phyloP scores from a whole-genome alignment of 2,888 invertebrate genomes.

The Pseudococcus viburni region DNA sequence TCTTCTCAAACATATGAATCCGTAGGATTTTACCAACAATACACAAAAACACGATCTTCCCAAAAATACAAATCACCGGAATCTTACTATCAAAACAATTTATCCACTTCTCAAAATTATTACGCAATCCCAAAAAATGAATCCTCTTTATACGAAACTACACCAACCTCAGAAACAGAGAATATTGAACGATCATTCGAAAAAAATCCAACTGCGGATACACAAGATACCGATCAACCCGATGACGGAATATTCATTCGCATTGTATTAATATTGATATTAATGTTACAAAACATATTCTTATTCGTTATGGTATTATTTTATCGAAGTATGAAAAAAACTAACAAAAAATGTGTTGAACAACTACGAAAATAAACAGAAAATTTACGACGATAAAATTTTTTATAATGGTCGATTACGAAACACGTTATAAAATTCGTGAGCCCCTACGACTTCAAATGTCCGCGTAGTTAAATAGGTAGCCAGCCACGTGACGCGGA shows the following conservation, averaged over 20 bases:
- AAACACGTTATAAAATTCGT: slow-evolving; percentile 34
- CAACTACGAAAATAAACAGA: neutral
- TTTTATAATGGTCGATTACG: slow-evolving; percentile 30
- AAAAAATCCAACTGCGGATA: neutral
- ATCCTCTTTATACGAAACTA: no score
- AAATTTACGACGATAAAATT: slow-evolving; percentile 18
- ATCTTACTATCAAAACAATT: no score
- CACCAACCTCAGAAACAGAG: no score
- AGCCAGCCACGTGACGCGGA: slow-evolving; percentile 13
- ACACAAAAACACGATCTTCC: no score
- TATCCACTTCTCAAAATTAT: no score
- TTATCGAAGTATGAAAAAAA: slow-evolving; percentile 1
- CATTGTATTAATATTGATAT: neutral
- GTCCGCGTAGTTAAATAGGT: neutral
- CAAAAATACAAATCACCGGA: no score
- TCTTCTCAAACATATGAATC: no score
- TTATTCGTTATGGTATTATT: slow-evolving; percentile 17
- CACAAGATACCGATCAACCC: neutral
- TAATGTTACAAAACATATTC: neutral
- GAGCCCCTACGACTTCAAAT: neutral
- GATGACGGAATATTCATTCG: neutral
- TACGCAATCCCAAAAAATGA: no score
- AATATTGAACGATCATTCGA: neutral
- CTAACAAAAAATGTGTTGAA: neutral
- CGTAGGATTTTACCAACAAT: no score